Evolutionary conservation across 2,797 vertebrate genomes (phyloP), one percentile per base, ranked within the genome.

Genomic region (Acanthopagrus latus): DNA sequence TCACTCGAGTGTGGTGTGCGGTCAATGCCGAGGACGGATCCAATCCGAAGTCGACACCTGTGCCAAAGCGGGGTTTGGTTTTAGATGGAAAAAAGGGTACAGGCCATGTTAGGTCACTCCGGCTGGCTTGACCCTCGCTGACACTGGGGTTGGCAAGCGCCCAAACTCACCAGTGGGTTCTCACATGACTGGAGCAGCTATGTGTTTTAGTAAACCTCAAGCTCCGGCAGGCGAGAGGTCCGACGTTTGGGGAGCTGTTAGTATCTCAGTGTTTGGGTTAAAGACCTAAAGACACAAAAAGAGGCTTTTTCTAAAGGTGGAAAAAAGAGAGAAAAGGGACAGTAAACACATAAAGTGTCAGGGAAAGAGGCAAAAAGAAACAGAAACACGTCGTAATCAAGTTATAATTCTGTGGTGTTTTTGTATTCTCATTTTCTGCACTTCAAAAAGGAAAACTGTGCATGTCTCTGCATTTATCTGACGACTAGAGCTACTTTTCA

Each of bases 141-240:
- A 80, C 87, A 75, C 60, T 6, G 70, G 27, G 55, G 57, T 58
- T 88, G 84, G 82, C 77, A 17, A 0, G 41, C 0, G 13, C 46
- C 80, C 82, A 85, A 71, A 74, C 63, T 76, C 82, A 77, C 64
- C 75, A 73, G 69, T 48, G 64, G 75, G 50, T 60, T 67, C 82
- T 86, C 81, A 84, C 80, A 81, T 76, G 80, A 83, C 71, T 14
- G n/a, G 50, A 77, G 75, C 79, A 58, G 67, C 66, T 29, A 10
- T 71, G 56, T 60, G 82, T 83, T 80, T 85, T 58, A 74, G 73
- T 79, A 27, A 74, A 80, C 52, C 66, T 57, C 52, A 20, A 43
- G 51, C 60, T 38, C 23, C 64, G 23, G 66, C 76, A 68, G 72
- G 56, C 16, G 20, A 44, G 20, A 21, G 23, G 63, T 55, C 58